Base-by-base conservation (phyloP, 2,113 vertebrate species). In the Salvelinus sp. region DNA sequence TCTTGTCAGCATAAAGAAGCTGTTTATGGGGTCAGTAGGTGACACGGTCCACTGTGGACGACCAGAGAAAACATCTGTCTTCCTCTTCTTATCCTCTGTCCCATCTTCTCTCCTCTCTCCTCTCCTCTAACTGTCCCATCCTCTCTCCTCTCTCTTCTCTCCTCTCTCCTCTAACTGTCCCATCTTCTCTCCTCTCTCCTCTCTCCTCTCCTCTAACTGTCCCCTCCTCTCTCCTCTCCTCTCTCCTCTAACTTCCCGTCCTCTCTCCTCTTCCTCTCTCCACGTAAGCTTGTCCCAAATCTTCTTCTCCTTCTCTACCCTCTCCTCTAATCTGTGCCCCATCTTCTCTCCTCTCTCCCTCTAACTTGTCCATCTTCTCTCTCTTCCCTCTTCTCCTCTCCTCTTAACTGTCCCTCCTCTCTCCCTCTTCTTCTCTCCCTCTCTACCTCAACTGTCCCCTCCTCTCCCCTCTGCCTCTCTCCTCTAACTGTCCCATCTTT, bases 1-100 rank as follows among this genome's bases (percentile, higher is more conserved):
- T 94, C 89, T 76, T 99, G 97, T 89, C 94, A 85, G 72, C 86
- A 96, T 0, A 87, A 95, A 76, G 94, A 94, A 78, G 79, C 82
- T 75, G 83, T 82, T 69, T 92, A 94, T 69, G 93, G 86, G 6
- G 97, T 99, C 85, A 95, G 96, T 92, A 25, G 73, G 69, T 66
- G 28, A 73, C 3, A 23, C 2, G 23, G 20, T 4, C 77, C 63
- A 33, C 63, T 74, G 60, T 76, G 58, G 27, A 72, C 13, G 6
- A 72, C 58, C 44, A 22, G 3, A n/a, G 62, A 27, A 65, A 69
- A 72, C 5, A 33, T 33, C 33, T 33, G 33, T 33, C 30, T 6
- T 33, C 30, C 5, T 6, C 30, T 33, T 6, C 50, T 13, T 75
- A 74, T 70, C 57, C 28, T 23, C n/a, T 48, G 57, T 23, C 33